phyloP scores from a whole-genome alignment of 2,113 vertebrate species.

The Mixornis gularis region DNA sequence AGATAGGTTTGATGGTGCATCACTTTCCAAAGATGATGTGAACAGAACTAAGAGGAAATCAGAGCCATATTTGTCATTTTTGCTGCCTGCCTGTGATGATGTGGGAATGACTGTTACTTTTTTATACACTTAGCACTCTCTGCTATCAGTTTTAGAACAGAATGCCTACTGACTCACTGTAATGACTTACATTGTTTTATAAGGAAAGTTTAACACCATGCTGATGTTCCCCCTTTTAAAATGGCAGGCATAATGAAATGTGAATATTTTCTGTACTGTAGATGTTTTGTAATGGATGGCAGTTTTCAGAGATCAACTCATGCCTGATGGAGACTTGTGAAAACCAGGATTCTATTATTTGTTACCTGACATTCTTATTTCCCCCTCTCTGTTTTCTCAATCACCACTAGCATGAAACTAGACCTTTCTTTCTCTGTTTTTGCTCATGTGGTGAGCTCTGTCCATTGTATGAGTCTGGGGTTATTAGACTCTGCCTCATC shows the following conservation, averaged over 20 bases:
- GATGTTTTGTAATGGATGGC: background rate
- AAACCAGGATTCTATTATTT: background rate
- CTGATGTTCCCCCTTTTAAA: background rate
- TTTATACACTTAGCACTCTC: background rate
- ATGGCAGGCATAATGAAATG: background rate
- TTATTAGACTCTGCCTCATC: background rate
- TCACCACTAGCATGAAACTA: background rate
- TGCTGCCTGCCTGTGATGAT: background rate
- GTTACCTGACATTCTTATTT: background rate
- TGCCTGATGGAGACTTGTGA: background rate
- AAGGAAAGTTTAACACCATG: background rate
- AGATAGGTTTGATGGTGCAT: background rate
- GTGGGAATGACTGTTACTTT: background rate
- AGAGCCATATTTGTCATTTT: background rate
- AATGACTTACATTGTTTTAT: background rate
- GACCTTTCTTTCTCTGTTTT: background rate
- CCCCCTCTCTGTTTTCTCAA: background rate
- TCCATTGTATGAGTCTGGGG: background rate
- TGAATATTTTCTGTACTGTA: background rate
- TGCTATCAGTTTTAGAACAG: background rate
- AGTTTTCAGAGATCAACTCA: background rate
- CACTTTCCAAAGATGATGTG: background rate
- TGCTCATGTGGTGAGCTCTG: background rate
- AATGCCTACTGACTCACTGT: constrained; percentile 19
- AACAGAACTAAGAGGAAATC: background rate